Percentiles rank a stretch among this genome's conserved stretches.
These are phyloP conservation scores for Agrochola macilenta DNA, from an alignment of 2,888 invertebrate species.

Conservation along the genomic window DNA sequence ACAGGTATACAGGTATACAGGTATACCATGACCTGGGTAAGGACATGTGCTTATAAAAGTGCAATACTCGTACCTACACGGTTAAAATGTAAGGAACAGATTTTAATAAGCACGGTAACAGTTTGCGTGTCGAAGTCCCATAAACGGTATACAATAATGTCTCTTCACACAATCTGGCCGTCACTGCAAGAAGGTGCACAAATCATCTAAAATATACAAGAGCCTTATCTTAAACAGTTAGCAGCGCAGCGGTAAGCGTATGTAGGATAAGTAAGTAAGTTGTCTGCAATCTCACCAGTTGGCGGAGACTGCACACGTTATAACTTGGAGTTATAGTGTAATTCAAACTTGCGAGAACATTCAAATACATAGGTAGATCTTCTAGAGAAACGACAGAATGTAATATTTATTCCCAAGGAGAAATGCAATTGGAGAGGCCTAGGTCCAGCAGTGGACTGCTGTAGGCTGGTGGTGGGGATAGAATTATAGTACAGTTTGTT, in stretches of 20 bases:
- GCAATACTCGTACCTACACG: background rate
- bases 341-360: slow-evolving; percentile 1
- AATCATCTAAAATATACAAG: background rate
- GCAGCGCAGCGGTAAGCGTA: background rate
- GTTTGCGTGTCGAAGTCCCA: background rate
- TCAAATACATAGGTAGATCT: background rate
- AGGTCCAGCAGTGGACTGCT: background rate
- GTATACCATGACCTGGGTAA: background rate
- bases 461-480: background rate
- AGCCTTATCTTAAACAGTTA: background rate
- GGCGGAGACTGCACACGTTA: background rate
- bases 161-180: background rate
- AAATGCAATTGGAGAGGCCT: background rate
- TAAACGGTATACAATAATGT: background rate
- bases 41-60: background rate
- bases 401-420: background rate
- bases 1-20: background rate
- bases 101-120: background rate
- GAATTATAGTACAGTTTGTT: background rate
- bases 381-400: background rate
- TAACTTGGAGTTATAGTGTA: slow-evolving; percentile 4
- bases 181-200: too few species aligned
- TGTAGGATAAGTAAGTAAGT: slow-evolving; percentile 4
- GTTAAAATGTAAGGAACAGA: background rate
- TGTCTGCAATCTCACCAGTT: background rate